These are phyloP conservation scores for Oscheius myriophilus DNA, from an alignment of 2,888 invertebrate species.

Conservation along the genomic window DNA sequence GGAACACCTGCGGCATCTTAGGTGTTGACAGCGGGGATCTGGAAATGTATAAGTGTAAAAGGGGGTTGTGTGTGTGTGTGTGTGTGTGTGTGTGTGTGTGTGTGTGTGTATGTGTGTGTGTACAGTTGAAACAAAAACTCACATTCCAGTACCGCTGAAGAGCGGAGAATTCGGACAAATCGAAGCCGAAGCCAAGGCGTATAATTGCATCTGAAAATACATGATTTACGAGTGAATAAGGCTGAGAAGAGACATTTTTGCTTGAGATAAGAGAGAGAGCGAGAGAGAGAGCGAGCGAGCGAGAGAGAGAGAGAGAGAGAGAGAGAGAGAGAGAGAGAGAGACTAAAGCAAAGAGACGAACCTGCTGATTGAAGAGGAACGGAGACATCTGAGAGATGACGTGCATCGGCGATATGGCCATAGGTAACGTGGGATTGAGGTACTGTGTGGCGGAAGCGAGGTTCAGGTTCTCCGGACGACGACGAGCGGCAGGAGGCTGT, in stretches of 20 bases:
- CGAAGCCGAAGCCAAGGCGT: conserved; percentile 35
- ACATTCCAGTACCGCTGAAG: conserved; percentile 1
- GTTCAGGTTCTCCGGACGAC: conserved; percentile 35
- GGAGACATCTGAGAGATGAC: conserved; percentile 32
- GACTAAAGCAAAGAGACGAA: too few species aligned
- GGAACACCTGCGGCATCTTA: conserved; percentile 24
- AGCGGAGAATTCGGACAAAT: conserved; percentile 32
- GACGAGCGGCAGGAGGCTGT: background rate
- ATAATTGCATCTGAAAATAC: conserved; percentile 18
- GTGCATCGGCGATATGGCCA: conserved; percentile 21
- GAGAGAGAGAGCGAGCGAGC: too few species aligned
- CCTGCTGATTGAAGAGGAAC: conserved; percentile 30
- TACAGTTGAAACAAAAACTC: background rate
- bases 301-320: background rate
- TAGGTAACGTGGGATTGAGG: conserved; percentile 29
- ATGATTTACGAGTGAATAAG: conserved; percentile 28
- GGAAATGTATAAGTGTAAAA: background rate
- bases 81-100: background rate
- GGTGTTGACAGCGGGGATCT: conserved; percentile 30
- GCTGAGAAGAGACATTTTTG: background rate
- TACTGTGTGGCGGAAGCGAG: conserved; percentile 27
- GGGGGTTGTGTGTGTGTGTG: conserved; percentile 6
- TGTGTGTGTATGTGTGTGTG: background rate
- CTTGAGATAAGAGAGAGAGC: background rate
- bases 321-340: background rate